Evolutionary conservation across 2,797 vertebrate genomes (phyloP).

Genomic region (Heliangelus exortis): DNA sequence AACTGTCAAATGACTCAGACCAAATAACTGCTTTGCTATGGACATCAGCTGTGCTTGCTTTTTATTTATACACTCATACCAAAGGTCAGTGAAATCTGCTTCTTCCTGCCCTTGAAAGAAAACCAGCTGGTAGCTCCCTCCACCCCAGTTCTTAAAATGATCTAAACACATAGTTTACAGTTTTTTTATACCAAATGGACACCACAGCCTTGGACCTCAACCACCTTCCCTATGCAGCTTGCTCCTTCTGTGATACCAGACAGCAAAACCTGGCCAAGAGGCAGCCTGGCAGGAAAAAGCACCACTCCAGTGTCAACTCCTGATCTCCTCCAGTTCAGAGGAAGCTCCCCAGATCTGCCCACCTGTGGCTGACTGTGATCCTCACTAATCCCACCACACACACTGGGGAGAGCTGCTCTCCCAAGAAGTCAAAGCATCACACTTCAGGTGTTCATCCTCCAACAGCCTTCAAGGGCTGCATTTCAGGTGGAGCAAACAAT

Average conservation of each 20-base stretch:
- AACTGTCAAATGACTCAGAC: not conserved
- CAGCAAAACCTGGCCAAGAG: not conserved
- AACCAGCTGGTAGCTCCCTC: accelerated
- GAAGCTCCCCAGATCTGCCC: not conserved
- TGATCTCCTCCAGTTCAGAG: accelerated
- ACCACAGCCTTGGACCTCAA: not conserved
- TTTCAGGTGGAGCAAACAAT: not conserved
- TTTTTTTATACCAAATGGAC: not conserved
- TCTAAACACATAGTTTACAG: accelerated
- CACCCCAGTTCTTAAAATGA: not conserved
- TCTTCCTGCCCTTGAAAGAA: not conserved
- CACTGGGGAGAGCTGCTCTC: accelerated
- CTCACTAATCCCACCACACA: not conserved
- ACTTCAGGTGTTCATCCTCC: not conserved
- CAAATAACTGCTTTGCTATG: accelerated
- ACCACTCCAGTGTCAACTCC: accelerated
- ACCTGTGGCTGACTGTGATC: accelerated
- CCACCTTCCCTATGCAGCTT: accelerated
- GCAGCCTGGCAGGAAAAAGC: not conserved
- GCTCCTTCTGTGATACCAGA: not conserved
- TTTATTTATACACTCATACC: not conserved
- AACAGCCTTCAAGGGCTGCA: not conserved
- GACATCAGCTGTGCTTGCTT: not conserved
- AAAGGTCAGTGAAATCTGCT: not conserved
- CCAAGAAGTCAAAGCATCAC: accelerated